Evolutionary conservation across 2,888 invertebrate species (phyloP).

Genomic region (Chelonus formosanus): DNA sequence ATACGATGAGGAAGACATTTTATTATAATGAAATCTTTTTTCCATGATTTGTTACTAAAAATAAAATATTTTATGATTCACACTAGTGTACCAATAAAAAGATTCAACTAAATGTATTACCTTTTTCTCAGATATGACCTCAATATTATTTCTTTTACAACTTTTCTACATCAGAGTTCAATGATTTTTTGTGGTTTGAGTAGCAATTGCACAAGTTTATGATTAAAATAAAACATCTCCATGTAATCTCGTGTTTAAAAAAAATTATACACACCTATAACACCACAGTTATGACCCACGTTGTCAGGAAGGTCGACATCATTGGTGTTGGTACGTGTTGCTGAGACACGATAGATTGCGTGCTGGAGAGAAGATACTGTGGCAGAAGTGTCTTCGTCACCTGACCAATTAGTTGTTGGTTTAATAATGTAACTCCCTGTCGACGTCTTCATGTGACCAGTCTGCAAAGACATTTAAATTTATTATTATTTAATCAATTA

Average conservation of each 20-base stretch:
- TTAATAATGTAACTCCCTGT: constrained; percentile 75
- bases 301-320: constrained; percentile 37
- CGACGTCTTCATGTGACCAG: constrained; percentile 75
- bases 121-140: no score
- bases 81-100: no score
- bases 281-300: constrained; percentile 50
- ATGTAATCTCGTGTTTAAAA: background rate
- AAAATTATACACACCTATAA: constrained; percentile 53
- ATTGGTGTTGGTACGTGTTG: constrained; percentile 39
- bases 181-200: background rate
- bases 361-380: constrained; percentile 54
- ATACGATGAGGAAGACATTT: no score
- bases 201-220: background rate
- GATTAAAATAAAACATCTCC: constrained; percentile 7
- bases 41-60: no score
- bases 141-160: background rate
- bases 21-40: no score
- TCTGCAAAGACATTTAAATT: constrained; percentile 65
- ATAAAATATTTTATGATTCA: no score
- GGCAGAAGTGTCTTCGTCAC: constrained; percentile 57
- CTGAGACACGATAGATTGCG: constrained; percentile 53
- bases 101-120: no score
- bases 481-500: background rate
- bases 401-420: constrained; percentile 68
- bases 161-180: background rate